phyloP scores from a whole-genome alignment of 2,888 invertebrate species.

The Junonia oenone region DNA sequence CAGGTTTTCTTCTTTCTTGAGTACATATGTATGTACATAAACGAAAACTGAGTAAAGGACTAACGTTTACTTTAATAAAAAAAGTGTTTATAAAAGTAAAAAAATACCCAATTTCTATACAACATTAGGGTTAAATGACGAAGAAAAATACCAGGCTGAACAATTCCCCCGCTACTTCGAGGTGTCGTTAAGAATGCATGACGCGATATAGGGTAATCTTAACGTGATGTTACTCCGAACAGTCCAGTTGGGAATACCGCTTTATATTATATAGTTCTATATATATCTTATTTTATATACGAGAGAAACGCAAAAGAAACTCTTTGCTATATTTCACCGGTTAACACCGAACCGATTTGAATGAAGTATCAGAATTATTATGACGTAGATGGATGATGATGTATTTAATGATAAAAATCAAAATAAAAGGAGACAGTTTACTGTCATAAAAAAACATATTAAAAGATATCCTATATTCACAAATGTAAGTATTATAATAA shows the following conservation, averaged over 20 bases:
- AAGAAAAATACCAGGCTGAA: background rate
- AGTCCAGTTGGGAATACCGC: background rate
- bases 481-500: too few species aligned
- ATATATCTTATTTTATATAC: background rate
- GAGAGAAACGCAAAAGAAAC: background rate
- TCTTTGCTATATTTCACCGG: background rate
- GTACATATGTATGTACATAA: too few species aligned
- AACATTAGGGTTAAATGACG: background rate
- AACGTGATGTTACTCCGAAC: background rate
- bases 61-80: background rate
- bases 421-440: too few species aligned
- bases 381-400: too few species aligned
- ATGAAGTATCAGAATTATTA: too few species aligned
- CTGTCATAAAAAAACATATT: too few species aligned
- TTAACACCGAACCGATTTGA: too few species aligned
- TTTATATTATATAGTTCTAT: background rate
- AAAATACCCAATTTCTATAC: background rate
- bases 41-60: background rate
- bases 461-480: too few species aligned
- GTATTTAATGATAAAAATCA: too few species aligned
- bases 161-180: background rate
- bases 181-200: slow-evolving; percentile 9
- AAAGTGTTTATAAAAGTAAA: background rate
- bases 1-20: too few species aligned
- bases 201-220: slow-evolving; percentile 8